phyloP scores from a whole-genome alignment of 2,113 vertebrate species.

The Pteruthius melanotis region DNA sequence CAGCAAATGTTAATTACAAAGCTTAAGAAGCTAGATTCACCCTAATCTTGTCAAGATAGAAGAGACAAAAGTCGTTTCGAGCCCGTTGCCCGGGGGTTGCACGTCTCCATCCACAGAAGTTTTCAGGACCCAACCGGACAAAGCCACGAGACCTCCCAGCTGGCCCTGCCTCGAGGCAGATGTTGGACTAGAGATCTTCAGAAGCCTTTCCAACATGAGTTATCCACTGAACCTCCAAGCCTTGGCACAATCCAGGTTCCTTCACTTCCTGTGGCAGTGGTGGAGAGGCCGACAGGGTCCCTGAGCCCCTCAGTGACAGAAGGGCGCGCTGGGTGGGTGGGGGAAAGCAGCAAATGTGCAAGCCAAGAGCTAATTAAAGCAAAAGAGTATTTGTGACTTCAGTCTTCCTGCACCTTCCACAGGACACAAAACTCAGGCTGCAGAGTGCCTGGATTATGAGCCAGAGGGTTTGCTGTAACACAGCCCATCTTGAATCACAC shows the following conservation, averaged over 20 bases:
- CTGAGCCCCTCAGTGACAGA: not conserved
- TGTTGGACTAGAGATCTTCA: not conserved
- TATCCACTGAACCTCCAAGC: accelerated
- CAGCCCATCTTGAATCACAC: not conserved
- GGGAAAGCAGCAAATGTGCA: not conserved
- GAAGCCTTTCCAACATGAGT: not conserved
- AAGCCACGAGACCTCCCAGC: not conserved
- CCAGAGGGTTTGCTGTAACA: not conserved
- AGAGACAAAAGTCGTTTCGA: no score
- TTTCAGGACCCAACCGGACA: not conserved
- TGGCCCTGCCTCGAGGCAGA: not conserved
- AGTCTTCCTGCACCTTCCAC: not conserved
- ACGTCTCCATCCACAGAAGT: not conserved
- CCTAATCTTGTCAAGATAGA: no score
- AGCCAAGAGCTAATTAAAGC: not conserved
- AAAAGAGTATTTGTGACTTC: not conserved
- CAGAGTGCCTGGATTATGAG: not conserved
- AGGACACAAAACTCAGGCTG: not conserved
- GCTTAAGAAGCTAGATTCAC: no score
- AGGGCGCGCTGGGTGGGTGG: accelerated
- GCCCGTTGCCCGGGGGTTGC: not conserved
- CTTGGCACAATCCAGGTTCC: not conserved
- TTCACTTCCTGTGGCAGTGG: not conserved
- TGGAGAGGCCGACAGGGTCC: not conserved
- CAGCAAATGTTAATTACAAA: no score